Evolutionary conservation across 1,140 invertebrate genomes (phyloP).

Genomic region (Cyclina sinensis): DNA sequence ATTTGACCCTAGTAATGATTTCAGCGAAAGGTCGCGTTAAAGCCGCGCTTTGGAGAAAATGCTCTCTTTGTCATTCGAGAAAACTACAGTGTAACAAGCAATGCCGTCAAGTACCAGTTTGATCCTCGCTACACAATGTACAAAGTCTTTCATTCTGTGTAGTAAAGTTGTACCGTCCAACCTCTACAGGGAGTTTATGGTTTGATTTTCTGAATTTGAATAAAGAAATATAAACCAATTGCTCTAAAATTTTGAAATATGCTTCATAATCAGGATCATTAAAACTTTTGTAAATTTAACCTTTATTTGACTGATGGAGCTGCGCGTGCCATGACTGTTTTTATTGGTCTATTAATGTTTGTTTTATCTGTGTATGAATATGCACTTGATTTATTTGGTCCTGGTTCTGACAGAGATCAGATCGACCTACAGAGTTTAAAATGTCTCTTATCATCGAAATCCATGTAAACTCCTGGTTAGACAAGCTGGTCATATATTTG

Average conservation of each 20-base stretch:
- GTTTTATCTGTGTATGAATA: constrained; percentile 19
- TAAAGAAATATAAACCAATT: background rate
- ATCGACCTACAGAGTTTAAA: background rate
- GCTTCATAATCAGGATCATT: constrained; percentile 3
- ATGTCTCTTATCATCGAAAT: constrained; percentile 20
- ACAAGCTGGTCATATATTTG: constrained; percentile 9
- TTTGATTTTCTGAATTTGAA: constrained; percentile 40
- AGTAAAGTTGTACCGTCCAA: background rate
- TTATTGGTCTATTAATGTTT: constrained; percentile 38
- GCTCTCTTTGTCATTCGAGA: background rate
- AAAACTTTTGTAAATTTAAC: constrained; percentile 20
- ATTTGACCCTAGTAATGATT: no score
- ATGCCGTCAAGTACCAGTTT: constrained; percentile 7
- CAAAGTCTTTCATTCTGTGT: constrained; percentile 8
- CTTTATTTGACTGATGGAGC: constrained; percentile 25
- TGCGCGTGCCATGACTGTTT: constrained; percentile 24
- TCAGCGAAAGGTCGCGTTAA: no score
- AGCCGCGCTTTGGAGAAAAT: no score
- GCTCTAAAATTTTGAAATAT: background rate
- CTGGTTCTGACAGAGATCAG: constrained; percentile 17
- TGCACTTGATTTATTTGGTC: background rate
- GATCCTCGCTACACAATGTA: constrained; percentile 1
- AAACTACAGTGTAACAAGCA: constrained; percentile 11
- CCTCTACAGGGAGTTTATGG: constrained; percentile 25
- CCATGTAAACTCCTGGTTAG: constrained; percentile 24